phyloP scores from a whole-genome alignment of 2,113 vertebrate genomes.

The Emydura subglobosa region DNA sequence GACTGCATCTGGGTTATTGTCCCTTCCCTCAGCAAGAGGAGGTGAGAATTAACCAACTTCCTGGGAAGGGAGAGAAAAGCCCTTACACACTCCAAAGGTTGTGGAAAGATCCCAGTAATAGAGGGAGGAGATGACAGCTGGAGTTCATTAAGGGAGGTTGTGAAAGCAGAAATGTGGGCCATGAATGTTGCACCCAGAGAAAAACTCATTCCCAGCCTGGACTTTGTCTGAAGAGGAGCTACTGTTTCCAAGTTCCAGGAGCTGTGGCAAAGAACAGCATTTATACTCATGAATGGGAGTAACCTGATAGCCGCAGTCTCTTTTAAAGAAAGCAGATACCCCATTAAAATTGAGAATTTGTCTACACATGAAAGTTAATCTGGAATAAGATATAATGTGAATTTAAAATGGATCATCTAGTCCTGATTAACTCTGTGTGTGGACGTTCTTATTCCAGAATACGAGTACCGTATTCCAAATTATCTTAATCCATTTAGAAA shows the following conservation, averaged over 20 bases:
- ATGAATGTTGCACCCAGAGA: accelerated
- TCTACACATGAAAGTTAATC: no score
- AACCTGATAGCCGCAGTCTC: neutral
- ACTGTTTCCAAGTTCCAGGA: neutral
- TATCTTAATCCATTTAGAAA: neutral
- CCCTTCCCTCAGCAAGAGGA: neutral
- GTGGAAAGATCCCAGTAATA: neutral
- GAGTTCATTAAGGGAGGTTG: neutral
- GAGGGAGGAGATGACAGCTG: neutral
- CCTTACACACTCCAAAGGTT: no score
- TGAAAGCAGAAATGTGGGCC: accelerated
- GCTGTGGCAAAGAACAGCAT: neutral
- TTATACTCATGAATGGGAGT: neutral
- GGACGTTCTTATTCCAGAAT: no score
- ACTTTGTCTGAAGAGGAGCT: neutral
- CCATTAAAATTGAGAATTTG: neutral
- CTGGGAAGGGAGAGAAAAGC: no score
- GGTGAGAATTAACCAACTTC: neutral
- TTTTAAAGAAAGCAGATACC: neutral
- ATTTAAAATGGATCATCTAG: no score
- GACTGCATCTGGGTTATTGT: neutral
- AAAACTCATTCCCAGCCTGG: neutral
- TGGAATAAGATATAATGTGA: no score
- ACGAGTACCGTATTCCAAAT: no score
- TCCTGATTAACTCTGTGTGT: no score